Base-by-base conservation (phyloP, 2,888 invertebrate genomes). In the Celastrina argiolus region DNA sequence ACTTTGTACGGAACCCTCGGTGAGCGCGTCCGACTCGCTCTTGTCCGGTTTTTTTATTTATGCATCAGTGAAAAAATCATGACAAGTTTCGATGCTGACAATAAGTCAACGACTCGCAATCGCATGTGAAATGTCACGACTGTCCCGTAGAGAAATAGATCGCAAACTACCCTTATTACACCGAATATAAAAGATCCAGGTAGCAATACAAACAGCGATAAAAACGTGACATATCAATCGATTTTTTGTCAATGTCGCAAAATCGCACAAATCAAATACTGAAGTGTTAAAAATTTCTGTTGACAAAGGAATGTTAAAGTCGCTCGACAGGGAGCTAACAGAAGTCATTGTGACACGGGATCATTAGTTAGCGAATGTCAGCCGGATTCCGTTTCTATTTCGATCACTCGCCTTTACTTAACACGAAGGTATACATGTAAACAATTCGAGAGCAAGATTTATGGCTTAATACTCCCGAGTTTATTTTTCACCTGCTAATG, bases 201-300 rank as follows among this genome's bases (percentile, higher is more conserved):
- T 90, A 91, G 88, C 80, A 82, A 85, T 81, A 82, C 87, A 88
- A 88, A 89, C 85, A 88, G 81, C 81, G 79, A 87, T 87, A 89
- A 89, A 89, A 88, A 88, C 85, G 85, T 84, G 80, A 90, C 81
- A 80, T 89, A 82, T 90, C 89, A 89, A 91, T 91, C 83, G 86
- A 78, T 80, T 86, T 87, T 85, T 84, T 86, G 67, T 67, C 65
- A 67, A 73, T 71, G 68, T 72, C 69, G 77, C 74, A 76, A 81
- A 83, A 87, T 89, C 88, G 83, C 85, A 85, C 88, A 89, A 88
- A 90, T 90, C 89, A 88, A 89, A 90, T 81, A 88, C 83, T 85
- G 88, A 86, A 89, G 90, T 90, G 91, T 89, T 89, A 89, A 87
- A 85, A 84, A 78, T 87, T 81, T 82, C 73, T 76, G 79, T 76